Conservation (phyloP, 2,888 invertebrate genomes). For the Cryptus viduatorius region DNA sequence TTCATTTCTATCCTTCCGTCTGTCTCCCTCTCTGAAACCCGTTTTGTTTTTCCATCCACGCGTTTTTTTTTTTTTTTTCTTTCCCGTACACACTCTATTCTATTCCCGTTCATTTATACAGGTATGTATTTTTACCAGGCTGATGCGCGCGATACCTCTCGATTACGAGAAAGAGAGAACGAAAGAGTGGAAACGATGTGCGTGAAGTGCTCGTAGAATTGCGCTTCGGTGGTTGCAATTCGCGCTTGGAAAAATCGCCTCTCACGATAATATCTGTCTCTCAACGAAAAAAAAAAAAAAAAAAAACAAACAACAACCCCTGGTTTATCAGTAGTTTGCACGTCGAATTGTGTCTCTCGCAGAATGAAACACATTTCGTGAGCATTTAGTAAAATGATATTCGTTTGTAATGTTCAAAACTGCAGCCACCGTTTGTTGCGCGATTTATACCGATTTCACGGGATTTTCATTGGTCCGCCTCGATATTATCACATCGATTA, state of each 20-base stretch:
- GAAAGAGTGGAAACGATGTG: constrained; percentile 2
- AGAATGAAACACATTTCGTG: constrained; percentile 42
- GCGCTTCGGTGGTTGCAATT: constrained; percentile 39
- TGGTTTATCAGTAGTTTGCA: constrained; percentile 54
- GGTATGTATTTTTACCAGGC: constrained; percentile 59
- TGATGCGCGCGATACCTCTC: constrained; percentile 47
- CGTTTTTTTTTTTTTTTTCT: background rate
- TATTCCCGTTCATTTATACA: constrained; percentile 41
- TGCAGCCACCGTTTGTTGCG: background rate
- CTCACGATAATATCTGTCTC: constrained; percentile 11
- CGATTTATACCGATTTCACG: background rate
- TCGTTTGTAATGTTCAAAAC: constrained; percentile 4
- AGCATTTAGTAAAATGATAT: background rate
- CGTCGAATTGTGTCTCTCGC: constrained; percentile 30
- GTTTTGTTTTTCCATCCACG: background rate
- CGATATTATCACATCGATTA: constrained; percentile 13
- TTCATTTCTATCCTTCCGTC: constrained; percentile 23
- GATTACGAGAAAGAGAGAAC: constrained; percentile 10
- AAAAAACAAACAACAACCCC: constrained; percentile 13
- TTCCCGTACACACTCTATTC: constrained; percentile 14
- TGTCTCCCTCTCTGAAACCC: background rate
- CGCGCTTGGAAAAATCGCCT: constrained; percentile 46
- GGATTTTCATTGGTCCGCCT: constrained; percentile 7
- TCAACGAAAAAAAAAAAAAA: constrained; percentile 20
- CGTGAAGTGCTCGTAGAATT: background rate